Conservation (phyloP, 2,113 vertebrate genomes). For the Ibidorhyncha struthersii region DNA sequence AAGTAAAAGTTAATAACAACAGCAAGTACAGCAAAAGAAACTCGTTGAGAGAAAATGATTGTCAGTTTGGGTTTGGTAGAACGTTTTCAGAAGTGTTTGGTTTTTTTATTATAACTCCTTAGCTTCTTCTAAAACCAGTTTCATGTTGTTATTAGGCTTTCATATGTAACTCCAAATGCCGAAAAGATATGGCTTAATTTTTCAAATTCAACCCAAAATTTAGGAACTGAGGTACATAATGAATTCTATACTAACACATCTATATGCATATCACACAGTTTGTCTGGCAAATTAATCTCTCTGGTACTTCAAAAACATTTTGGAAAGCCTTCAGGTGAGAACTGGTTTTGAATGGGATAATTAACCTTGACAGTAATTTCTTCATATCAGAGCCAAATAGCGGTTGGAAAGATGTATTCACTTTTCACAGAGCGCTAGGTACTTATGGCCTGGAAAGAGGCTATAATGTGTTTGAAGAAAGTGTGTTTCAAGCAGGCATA, state of each 20-base stretch:
- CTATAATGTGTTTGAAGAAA: constrained; percentile 27
- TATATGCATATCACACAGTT: constrained; percentile 19
- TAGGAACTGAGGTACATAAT: neutral
- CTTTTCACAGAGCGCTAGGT: constrained; percentile 58
- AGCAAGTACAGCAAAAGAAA: neutral
- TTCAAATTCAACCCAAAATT: neutral
- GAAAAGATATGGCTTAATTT: neutral
- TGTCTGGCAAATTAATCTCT: constrained; percentile 40
- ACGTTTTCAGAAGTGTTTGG: neutral
- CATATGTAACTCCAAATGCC: neutral
- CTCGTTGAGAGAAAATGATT: neutral
- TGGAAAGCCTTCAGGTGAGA: constrained; percentile 66
- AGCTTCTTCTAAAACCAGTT: neutral
- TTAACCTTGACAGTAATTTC: constrained; percentile 71
- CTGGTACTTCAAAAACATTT: constrained; percentile 58
- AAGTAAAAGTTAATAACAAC: neutral
- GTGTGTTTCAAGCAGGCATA: constrained; percentile 25
- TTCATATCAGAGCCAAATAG: constrained; percentile 54
- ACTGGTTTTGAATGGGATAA: constrained; percentile 61
- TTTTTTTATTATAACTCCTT: neutral
- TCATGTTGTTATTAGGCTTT: neutral
- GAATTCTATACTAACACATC: neutral
- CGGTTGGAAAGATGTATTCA: constrained; percentile 51
- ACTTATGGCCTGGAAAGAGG: constrained; percentile 49
- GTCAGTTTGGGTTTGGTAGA: neutral